phyloP scores from a whole-genome alignment of 2,113 vertebrate genomes.

The Cranoglanis bouderius region DNA sequence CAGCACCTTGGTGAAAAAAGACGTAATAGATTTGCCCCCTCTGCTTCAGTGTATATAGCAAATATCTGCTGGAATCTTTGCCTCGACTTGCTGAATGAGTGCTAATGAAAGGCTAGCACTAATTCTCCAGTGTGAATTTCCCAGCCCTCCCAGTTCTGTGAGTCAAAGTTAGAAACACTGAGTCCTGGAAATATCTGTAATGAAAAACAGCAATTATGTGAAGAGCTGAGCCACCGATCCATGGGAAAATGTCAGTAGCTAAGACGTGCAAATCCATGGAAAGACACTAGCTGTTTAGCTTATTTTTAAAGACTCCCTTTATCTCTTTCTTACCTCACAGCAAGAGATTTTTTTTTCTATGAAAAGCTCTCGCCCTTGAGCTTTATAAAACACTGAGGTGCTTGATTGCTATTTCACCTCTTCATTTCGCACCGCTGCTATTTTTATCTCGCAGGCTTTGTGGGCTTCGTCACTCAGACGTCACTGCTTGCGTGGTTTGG shows the following conservation, averaged over 20 bases:
- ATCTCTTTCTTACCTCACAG: background rate
- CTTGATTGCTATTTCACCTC: background rate
- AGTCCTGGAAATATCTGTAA: background rate
- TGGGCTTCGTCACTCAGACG: background rate
- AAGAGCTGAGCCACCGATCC: background rate
- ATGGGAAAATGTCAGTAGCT: background rate
- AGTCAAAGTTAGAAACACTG: background rate
- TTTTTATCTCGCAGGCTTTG: background rate
- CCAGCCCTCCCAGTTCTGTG: background rate
- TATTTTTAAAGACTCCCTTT: background rate
- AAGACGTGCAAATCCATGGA: background rate
- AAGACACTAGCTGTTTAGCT: background rate
- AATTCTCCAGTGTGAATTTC: constrained; percentile 50
- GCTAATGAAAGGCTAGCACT: constrained; percentile 58
- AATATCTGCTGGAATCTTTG: background rate
- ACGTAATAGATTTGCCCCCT: background rate
- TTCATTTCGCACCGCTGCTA: background rate
- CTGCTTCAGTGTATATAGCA: background rate
- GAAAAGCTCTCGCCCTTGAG: background rate
- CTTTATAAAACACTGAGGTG: background rate
- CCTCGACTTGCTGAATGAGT: constrained; percentile 43
- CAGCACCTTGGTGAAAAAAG: background rate
- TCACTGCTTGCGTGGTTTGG: background rate
- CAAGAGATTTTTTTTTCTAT: background rate
- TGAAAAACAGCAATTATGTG: constrained; percentile 6